Percentiles rank a stretch among this genome's conserved stretches.
Conservation (phyloP, 2,888 invertebrate species). For the Pegoplata infirma region DNA sequence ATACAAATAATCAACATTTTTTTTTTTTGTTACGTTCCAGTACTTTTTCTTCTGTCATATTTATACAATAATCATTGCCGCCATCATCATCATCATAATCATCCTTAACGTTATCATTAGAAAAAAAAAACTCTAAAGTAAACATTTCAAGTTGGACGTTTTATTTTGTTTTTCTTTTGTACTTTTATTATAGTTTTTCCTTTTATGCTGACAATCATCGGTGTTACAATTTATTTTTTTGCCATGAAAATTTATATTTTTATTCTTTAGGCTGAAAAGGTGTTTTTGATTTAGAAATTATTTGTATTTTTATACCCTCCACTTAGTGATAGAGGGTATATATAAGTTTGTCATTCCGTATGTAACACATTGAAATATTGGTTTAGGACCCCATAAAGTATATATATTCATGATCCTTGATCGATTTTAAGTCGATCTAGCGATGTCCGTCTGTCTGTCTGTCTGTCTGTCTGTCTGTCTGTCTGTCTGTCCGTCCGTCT, state of each 20-base stretch:
- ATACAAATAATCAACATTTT: slow-evolving; percentile 43
- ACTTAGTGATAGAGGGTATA: too few species aligned
- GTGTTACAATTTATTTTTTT: slow-evolving; percentile 56
- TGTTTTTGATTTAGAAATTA: slow-evolving; percentile 21
- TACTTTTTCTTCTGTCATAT: slow-evolving; percentile 46
- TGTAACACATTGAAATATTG: too few species aligned
- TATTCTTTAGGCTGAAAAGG: slow-evolving; percentile 18
- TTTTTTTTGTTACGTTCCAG: neutral
- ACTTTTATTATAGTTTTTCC: slow-evolving; percentile 28
- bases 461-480: too few species aligned
- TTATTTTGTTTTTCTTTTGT: slow-evolving; percentile 5
- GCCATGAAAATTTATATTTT: slow-evolving; percentile 2
- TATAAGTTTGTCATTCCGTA: too few species aligned
- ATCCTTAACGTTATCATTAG: slow-evolving; percentile 37
- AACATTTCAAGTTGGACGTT: neutral
- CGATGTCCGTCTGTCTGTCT: too few species aligned
- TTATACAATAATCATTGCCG: slow-evolving; percentile 26
- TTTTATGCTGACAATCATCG: slow-evolving; percentile 51
- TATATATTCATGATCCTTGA: too few species aligned
- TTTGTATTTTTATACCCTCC: neutral
- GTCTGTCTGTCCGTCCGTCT: too few species aligned
- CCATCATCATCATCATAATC: neutral
- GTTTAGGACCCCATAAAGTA: too few species aligned
- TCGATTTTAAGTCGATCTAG: too few species aligned
- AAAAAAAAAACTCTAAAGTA: slow-evolving; percentile 44